Base-by-base conservation (phyloP, 2,888 invertebrate genomes). In the Pseudococcus longispinus region DNA sequence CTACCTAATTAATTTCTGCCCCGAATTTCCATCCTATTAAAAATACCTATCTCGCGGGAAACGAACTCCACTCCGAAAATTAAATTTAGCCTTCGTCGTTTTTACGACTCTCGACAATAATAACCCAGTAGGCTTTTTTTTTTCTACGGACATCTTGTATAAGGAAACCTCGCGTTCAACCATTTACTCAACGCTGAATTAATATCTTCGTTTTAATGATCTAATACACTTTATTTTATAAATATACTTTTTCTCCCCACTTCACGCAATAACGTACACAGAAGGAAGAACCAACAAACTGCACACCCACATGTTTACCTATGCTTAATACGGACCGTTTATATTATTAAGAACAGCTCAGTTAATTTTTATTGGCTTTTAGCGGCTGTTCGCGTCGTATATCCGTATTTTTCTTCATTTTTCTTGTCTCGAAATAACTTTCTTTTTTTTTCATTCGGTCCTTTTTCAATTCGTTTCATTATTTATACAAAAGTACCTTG, bases 291-390 rank as follows among this genome's bases (percentile, higher is more conserved):
- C 55, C 55, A 84, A 84, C 84, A 60, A 55, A 84, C 84, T 84
- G 84, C 84, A 84, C 84, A 84, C 84, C 84, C 84, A 60, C 84
- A 84, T 84, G 84, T 84, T 84, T 84, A 84, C 84, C 84, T 84
- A 55, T 84, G 84, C 84, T 60, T 84, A 84, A 83, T 83, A 83
- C 77, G 15, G 20, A 20, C 37, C 84, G 84, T 84, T 51, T 84
- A 55, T 55, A 84, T 84, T 84, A 84, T 55, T 51, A 55, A 55
- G 84, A 84, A 84, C 84, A 60, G 60, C 60, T 84, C 55, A 51
- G 84, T 84, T 55, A 55, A 84, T 55, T 55, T 84, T 84, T 84
- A 84, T 84, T 84, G 60, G 84, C 84, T 80, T 80, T 80, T 42
- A 42, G 77, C 29, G 77, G 20, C 29, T 80, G 77, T 80, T 42